Evolutionary conservation across 2,888 invertebrate genomes (phyloP), one percentile per base, ranked within the genome.

Genomic region (Drosophila paramelanica): DNA sequence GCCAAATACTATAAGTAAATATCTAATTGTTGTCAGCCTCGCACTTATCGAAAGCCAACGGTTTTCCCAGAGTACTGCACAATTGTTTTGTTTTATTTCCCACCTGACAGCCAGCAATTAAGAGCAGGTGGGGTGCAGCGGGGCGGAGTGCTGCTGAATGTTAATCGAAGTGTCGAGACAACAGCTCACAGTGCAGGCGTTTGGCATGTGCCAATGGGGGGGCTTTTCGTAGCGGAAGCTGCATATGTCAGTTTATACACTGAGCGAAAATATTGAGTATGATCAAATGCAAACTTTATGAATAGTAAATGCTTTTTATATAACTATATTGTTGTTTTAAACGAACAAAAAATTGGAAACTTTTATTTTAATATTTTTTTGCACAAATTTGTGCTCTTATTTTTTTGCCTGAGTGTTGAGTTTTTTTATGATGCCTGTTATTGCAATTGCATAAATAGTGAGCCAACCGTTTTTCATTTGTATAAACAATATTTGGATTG

Each of bases 1-100:
- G 49, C 46, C 70, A 62, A 77, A 73, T 68, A 79, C 13, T 52
- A 65, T 45, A 25, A 47, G 45, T 45, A 69, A 73, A 83, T 73
- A 79, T 52, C 51, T 66, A 78, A 67, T 74, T 62, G 66, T 66
- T 56, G n/a, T 20, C 45, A 42, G 46, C n/a, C 27, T 56, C 56
- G 65, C 64, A 31, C 23, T 49, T 41, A 33, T 5, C 47, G 14
- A 55, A 27, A 55, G 36, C 33, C 43, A 36, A 20, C 13, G 17
- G 2, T 33, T 25, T 25, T 47, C 27, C 27, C 33, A 53, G 41
- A 42, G 31, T 10, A 10, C 14, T 17, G 17, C 31, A 31, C 31
- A 31, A 8, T 50, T 53, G n/a, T 25, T 7, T 13, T 42, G 13
- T 39, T 55, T 46, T 47, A 10, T 36, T 55, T 46, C 47, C 46